Evolutionary conservation across 2,888 invertebrate genomes (phyloP).

Genomic region (Ectemnius cavifrons): DNA sequence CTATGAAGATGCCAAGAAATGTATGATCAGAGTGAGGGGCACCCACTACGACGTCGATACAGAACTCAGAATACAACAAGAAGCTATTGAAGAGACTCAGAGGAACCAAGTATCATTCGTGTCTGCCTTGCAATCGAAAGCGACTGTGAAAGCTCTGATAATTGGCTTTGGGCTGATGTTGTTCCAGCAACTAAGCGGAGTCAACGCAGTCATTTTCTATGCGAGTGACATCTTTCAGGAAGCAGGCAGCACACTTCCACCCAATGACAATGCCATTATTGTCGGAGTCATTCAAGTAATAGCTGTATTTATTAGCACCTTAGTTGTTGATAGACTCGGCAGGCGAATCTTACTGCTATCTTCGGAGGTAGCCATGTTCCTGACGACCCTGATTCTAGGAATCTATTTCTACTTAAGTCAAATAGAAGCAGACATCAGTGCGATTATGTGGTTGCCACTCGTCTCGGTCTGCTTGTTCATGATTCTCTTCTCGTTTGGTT

Average conservation of each 20-base stretch:
- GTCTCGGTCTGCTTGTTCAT: conserved; percentile 87
- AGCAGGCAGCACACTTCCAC: conserved; percentile 81
- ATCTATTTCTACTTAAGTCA: conserved; percentile 82
- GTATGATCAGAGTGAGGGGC: conserved; percentile 88
- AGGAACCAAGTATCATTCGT: conserved; percentile 80
- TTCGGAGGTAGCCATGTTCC: conserved; percentile 85
- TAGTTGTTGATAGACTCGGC: conserved; percentile 90
- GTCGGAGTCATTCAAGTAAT: conserved; percentile 91
- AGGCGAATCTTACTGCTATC: conserved; percentile 86
- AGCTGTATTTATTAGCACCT: conserved; percentile 86
- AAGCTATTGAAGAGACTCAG: conserved; percentile 79
- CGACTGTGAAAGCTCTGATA: conserved; percentile 83
- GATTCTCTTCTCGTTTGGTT: conserved; percentile 89
- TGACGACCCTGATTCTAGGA: conserved; percentile 85
- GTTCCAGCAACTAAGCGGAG: conserved; percentile 92
- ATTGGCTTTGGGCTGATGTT: conserved; percentile 91
- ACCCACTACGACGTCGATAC: conserved; percentile 82
- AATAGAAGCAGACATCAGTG: conserved; percentile 73
- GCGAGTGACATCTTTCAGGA: conserved; percentile 85
- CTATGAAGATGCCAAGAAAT: conserved; percentile 83
- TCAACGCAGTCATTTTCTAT: conserved; percentile 92
- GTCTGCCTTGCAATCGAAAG: conserved; percentile 81
- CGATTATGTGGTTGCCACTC: conserved; percentile 87
- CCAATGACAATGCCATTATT: conserved; percentile 85
- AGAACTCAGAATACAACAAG: conserved; percentile 83